phyloP scores from a whole-genome alignment of 2,797 vertebrate genomes.

The Merluccius polli region DNA sequence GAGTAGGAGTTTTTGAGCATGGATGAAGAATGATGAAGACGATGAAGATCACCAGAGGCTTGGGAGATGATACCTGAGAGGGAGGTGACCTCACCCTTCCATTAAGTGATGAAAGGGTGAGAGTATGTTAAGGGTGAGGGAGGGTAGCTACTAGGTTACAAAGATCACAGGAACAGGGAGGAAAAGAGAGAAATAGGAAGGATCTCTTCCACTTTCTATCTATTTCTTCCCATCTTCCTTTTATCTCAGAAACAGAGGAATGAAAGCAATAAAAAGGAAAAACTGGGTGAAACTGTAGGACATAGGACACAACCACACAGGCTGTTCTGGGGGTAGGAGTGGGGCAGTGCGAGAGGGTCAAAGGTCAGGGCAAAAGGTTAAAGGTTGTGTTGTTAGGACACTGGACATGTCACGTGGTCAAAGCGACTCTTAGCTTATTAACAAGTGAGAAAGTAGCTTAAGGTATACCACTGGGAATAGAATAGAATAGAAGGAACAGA shows the following conservation, averaged over 20 bases:
- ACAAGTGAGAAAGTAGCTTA: constrained; percentile 30
- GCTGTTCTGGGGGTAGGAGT: constrained; percentile 5
- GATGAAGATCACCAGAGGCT: not conserved
- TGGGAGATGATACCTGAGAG: not conserved
- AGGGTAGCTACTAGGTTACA: no score
- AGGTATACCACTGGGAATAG: constrained; percentile 4
- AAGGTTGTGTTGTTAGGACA: constrained; percentile 48
- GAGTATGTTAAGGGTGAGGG: not conserved
- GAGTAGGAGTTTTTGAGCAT: not conserved
- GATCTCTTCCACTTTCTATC: not conserved
- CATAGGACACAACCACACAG: not conserved
- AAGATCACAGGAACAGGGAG: not conserved
- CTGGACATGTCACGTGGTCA: constrained; percentile 42
- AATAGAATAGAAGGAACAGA: not conserved
- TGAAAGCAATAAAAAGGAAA: not conserved
- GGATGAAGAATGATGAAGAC: not conserved
- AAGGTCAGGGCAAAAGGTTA: constrained; percentile 39
- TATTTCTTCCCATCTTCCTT: not conserved
- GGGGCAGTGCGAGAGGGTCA: constrained; percentile 24
- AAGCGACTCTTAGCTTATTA: constrained; percentile 45
- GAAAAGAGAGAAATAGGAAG: not conserved
- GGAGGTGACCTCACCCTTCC: not conserved
- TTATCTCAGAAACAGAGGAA: not conserved
- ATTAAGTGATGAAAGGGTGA: not conserved
- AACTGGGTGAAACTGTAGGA: not conserved